A percentile compares a stretch with the other conserved stretches of the same genome.
phyloP scores from a whole-genome alignment of 2,113 vertebrate species.

The Plecturocebus donacophilus region DNA sequence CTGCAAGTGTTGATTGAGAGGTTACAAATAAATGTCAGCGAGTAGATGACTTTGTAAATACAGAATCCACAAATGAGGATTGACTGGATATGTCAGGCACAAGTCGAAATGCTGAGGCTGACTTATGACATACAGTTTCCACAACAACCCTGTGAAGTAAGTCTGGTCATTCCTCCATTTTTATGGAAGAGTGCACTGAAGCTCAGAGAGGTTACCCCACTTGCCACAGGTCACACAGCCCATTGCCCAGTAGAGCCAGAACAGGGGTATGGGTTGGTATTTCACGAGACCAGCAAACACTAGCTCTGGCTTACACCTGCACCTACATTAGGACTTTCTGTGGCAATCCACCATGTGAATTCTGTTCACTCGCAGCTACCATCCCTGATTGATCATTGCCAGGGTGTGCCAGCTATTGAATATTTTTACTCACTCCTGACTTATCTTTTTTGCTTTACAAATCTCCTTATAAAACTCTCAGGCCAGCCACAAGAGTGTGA shows the following conservation, averaged over 20 bases:
- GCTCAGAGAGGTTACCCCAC: not conserved
- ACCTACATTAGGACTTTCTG: too few species aligned
- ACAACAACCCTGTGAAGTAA: not conserved
- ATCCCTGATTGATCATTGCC: not conserved
- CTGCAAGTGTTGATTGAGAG: not conserved
- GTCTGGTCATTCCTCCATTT: not conserved
- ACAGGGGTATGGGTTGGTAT: not conserved
- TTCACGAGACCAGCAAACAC: not conserved
- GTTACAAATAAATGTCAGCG: not conserved
- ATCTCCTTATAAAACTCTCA: not conserved
- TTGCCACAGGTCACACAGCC: not conserved
- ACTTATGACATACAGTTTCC: not conserved
- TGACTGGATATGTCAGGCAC: not conserved
- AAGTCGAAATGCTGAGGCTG: not conserved
- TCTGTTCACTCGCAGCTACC: not conserved
- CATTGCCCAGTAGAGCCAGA: not conserved
- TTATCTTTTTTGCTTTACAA: not conserved
- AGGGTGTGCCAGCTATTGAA: not conserved
- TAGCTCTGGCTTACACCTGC: not conserved
- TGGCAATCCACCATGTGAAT: rapidly evolving
- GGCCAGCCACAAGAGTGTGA: not conserved
- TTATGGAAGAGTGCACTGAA: not conserved
- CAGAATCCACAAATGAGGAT: not conserved
- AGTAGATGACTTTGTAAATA: not conserved
- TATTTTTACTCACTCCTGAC: not conserved